These are phyloP conservation scores for Ptilonorhynchus violaceus DNA, from an alignment of 2,113 vertebrate genomes.

Conservation along the genomic window DNA sequence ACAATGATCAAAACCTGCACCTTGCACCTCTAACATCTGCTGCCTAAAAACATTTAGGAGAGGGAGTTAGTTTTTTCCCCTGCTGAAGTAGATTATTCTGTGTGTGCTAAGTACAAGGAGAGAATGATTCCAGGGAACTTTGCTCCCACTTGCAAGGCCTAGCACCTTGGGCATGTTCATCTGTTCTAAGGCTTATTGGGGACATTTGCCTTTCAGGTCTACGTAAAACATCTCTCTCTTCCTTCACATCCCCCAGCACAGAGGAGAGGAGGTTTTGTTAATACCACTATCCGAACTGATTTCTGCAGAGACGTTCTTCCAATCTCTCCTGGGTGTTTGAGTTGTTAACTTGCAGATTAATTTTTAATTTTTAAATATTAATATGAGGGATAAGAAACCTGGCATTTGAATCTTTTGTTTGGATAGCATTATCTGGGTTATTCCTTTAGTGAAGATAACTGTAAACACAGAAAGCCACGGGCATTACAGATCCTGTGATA, in stretches of 20 bases:
- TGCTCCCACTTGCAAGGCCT: not conserved
- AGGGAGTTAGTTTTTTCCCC: not conserved
- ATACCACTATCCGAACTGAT: not conserved
- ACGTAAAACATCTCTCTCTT: not conserved
- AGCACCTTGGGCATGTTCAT: not conserved
- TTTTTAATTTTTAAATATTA: conserved; percentile 27
- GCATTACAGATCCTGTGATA: not conserved
- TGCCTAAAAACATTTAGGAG: not conserved
- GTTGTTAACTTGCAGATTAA: not conserved
- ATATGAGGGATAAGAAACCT: not conserved
- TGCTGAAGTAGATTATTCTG: not conserved
- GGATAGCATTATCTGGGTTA: conserved; percentile 22
- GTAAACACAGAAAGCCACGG: not conserved
- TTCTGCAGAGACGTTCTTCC: not conserved
- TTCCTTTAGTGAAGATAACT: conserved; percentile 35
- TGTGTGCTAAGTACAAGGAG: not conserved
- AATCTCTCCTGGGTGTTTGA: not conserved
- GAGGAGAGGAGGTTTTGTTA: not conserved
- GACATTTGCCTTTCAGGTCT: not conserved
- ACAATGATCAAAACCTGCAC: not conserved
- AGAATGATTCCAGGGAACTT: not conserved
- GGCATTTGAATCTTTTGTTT: not conserved
- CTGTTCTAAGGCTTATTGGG: not conserved
- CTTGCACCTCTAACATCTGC: not conserved
- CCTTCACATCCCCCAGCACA: not conserved